Evolutionary conservation across 2,113 vertebrate species (phyloP).

Genomic region (Drymodes brunneopygia): DNA sequence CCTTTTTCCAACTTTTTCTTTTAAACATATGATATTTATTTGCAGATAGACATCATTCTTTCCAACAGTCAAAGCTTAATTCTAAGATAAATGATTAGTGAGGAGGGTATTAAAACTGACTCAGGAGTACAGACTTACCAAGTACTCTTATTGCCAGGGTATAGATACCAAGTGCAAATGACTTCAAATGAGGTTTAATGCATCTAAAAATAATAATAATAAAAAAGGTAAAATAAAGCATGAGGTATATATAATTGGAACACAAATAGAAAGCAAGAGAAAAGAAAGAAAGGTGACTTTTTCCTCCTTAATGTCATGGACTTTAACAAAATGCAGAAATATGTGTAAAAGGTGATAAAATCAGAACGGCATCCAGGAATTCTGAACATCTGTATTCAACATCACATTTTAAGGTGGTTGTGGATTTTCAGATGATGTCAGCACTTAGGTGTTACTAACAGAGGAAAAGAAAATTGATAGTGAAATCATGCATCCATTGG

Average conservation of each 20-base stretch:
- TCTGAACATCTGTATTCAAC: neutral
- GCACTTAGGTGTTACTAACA: neutral
- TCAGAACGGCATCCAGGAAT: neutral
- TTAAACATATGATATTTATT: neutral
- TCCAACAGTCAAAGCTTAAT: neutral
- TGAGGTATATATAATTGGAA: neutral
- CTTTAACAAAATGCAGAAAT: neutral
- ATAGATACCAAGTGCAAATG: constrained; percentile 87
- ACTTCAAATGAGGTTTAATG: constrained; percentile 87
- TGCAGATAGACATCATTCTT: neutral
- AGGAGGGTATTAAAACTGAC: neutral
- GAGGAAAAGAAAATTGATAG: neutral
- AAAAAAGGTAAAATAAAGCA: neutral
- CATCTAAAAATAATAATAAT: constrained; percentile 71
- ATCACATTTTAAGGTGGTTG: neutral
- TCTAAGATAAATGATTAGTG: neutral
- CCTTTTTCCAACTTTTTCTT: neutral
- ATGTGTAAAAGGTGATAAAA: neutral
- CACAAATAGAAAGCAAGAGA: neutral
- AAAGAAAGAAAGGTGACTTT: neutral
- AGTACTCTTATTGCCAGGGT: constrained; percentile 85
- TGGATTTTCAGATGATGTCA: neutral
- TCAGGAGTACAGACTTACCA: constrained; percentile 74
- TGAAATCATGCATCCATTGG: neutral
- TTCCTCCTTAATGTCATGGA: neutral